Base-by-base conservation (phyloP, 2,113 vertebrate genomes). In the Eurystomus gularis region DNA sequence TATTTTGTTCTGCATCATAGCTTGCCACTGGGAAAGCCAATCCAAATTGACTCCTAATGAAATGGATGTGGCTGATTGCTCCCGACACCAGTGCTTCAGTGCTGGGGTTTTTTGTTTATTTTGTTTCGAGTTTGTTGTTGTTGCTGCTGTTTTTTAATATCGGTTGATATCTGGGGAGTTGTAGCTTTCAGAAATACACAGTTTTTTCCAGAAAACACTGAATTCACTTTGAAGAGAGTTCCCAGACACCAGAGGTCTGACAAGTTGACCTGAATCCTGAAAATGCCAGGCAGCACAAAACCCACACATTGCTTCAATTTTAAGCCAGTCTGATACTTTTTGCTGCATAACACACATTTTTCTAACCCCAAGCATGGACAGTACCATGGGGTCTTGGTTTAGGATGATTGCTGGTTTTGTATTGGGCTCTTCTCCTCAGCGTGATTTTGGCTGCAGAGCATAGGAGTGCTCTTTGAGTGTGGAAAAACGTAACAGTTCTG, bases 321-420 rank as follows among this genome's bases (percentile, higher is more conserved):
- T 42, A 83, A 83, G 55, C 6, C 26, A 42, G 10, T 46, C 31
- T 66, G 51, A 54, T 92, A 42, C 3, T 44, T 91, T 87, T 87
- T 72, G 40, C 52, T 40, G 24, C 52, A 60, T 65, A 65, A 82
- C 10, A 92, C 33, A 57, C 23, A 42, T 92, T 95, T 92, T 91
- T 84, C 17, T 40, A 84, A 79, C 3, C 37, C 21, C 11, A 42
- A 9, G 9, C 19, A 35, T 8, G 31, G n/a, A 76, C 69, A 92
- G 51, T 40, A 60, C 17, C 2, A 5, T 17, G 26, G 17, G 3
- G 7, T 68, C 28, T 46, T 60, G 9, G 9, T 52, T 79, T 88
- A 68, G 54, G 58, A 82, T 1, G 1, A 40, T 11, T 31, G 55
- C 33, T 81, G 40, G 12, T 29, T 96, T 83, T 81, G 19, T 39